Percentiles rank a stretch among this genome's conserved stretches.
Evolutionary conservation across 92 coral and sea anemone species (phyloP).

Genomic region (Porites divaricata): DNA sequence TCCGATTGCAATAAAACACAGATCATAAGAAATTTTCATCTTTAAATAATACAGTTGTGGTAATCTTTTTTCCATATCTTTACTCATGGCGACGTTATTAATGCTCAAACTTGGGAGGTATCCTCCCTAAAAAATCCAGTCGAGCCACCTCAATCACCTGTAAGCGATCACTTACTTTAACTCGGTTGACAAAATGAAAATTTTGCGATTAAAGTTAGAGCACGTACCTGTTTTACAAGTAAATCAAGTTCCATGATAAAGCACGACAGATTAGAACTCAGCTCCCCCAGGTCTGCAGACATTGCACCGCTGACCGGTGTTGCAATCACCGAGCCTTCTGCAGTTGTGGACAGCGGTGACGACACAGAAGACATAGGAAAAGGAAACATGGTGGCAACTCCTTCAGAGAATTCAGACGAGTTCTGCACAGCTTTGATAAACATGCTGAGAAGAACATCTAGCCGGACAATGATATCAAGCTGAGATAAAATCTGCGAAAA

Average conservation of each 20-base stretch:
- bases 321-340: conserved; percentile 37
- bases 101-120: too few species aligned
- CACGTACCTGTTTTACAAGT: conserved; percentile 92
- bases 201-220: background rate
- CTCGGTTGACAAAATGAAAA: too few species aligned
- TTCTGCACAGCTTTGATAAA: conserved; percentile 86
- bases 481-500: conserved; percentile 84
- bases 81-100: too few species aligned
- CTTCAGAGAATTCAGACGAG: conserved; percentile 74
- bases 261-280: conserved; percentile 86
- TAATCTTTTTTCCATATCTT: too few species aligned
- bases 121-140: too few species aligned
- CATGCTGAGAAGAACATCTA: conserved; percentile 87
- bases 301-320: conserved; percentile 71
- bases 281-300: conserved; percentile 70
- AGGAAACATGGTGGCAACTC: conserved; percentile 85
- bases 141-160: too few species aligned
- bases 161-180: too few species aligned
- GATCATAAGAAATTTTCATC: too few species aligned
- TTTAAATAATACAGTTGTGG: too few species aligned
- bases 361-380: conserved; percentile 68
- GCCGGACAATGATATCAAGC: conserved; percentile 84
- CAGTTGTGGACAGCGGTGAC: conserved; percentile 46
- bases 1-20: too few species aligned
- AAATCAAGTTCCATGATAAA: conserved; percentile 95